Conservation (phyloP, 2,113 vertebrate genomes). For the Cyprinodon tularosa region DNA sequence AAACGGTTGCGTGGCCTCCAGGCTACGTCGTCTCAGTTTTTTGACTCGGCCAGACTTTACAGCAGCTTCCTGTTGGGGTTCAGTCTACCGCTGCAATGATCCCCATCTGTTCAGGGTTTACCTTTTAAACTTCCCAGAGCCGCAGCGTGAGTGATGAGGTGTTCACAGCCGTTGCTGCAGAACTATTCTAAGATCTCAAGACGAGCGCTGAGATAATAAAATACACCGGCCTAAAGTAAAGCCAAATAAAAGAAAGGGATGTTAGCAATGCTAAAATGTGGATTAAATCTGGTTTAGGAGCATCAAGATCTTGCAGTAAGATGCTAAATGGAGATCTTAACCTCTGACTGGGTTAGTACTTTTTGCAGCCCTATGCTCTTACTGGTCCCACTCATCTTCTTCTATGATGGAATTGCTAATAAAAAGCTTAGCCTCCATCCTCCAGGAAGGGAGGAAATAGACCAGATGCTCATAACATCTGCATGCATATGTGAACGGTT, state of each 20-base stretch:
- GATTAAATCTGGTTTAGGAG: background rate
- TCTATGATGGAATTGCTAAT: conserved; percentile 50
- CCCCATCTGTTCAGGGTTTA: conserved; percentile 60
- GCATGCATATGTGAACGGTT: background rate
- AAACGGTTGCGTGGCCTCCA: conserved; percentile 25
- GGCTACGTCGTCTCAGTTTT: conserved; percentile 14
- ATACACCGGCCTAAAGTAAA: conserved; percentile 20
- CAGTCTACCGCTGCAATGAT: conserved; percentile 4
- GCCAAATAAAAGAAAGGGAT: conserved; percentile 23
- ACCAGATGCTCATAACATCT: background rate
- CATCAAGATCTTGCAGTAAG: background rate
- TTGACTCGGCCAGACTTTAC: conserved; percentile 18
- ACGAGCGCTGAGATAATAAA: conserved; percentile 24
- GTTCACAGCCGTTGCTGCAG: conserved; percentile 39
- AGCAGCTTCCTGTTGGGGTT: conserved; percentile 48
- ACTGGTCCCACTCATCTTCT: conserved; percentile 43
- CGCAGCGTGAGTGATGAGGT: conserved; percentile 40
- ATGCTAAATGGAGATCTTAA: background rate
- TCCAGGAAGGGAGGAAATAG: conserved; percentile 14
- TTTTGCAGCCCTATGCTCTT: conserved; percentile 30
- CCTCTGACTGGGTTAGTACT: background rate
- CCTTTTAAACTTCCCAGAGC: conserved; percentile 33
- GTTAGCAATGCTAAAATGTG: conserved; percentile 1
- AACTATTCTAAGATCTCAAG: conserved; percentile 15
- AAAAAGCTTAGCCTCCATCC: conserved; percentile 20